phyloP scores from a whole-genome alignment of 2,888 invertebrate species.

The Masnerella sp. region DNA sequence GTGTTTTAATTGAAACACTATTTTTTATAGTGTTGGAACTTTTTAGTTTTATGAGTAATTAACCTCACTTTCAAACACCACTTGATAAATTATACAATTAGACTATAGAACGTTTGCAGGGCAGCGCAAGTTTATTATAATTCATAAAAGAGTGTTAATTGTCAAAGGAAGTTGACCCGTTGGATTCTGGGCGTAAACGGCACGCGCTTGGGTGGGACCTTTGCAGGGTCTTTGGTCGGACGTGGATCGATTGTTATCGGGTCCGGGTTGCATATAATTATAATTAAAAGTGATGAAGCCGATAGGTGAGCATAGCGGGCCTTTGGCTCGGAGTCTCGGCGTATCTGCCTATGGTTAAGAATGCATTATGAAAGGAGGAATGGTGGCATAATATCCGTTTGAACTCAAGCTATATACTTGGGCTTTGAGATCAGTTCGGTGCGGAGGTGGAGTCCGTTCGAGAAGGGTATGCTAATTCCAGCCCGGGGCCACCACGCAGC shows the following conservation, averaged over 20 bases:
- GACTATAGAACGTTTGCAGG: neutral
- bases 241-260: constrained; percentile 68
- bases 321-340: constrained; percentile 64
- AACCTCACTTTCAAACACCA: neutral
- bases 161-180: constrained; percentile 60
- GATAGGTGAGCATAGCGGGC: constrained; percentile 67
- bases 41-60: neutral
- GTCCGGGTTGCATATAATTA: constrained; percentile 75
- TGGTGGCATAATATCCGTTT: constrained; percentile 77
- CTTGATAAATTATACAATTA: too few species aligned
- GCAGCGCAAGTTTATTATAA: neutral
- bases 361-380: constrained; percentile 72
- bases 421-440: constrained; percentile 70
- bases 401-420: constrained; percentile 75
- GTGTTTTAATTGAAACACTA: too few species aligned
- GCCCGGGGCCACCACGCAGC: constrained; percentile 77
- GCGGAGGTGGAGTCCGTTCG: constrained; percentile 76
- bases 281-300: constrained; percentile 76
- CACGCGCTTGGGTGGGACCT: constrained; percentile 76
- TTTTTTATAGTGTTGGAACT: too few species aligned
- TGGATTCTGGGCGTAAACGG: constrained; percentile 74
- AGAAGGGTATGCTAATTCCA: constrained; percentile 76
- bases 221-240: constrained; percentile 60
- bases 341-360: constrained; percentile 72
- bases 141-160: constrained; percentile 61